Conservation (phyloP, 2,888 invertebrate species). For the Phymatocera aterrima region DNA sequence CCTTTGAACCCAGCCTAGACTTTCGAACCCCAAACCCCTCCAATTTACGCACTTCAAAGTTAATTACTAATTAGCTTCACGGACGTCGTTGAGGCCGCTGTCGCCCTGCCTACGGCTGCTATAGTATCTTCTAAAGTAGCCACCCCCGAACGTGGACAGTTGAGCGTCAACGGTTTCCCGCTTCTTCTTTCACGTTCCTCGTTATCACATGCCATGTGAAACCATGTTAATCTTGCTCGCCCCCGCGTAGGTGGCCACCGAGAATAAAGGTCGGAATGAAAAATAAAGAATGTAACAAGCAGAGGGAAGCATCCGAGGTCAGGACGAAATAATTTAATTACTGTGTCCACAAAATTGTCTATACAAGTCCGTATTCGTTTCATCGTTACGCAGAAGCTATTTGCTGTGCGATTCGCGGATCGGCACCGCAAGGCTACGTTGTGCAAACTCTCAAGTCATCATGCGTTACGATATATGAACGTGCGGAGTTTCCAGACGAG, state of each 20-base stretch:
- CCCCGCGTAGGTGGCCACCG: neutral
- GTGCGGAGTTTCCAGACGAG: neutral
- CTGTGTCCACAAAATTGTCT: no score
- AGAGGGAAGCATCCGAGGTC: no score
- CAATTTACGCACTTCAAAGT: constrained; percentile 34
- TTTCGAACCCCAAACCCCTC: neutral
- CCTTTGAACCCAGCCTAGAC: constrained; percentile 4
- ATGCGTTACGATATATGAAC: neutral
- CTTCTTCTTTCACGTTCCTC: neutral
- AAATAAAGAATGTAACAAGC: neutral
- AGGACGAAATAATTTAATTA: no score
- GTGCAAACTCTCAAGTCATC: neutral
- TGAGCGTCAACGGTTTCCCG: constrained; percentile 24
- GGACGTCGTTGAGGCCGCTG: constrained; percentile 26
- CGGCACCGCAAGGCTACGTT: no score
- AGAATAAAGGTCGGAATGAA: neutral
- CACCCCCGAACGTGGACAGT: no score
- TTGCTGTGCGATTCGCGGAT: no score
- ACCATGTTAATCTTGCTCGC: no score
- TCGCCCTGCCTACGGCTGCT: neutral
- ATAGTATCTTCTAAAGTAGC: neutral
- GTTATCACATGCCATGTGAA: no score
- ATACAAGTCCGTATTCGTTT: no score
- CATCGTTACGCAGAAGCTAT: no score
- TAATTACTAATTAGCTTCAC: constrained; percentile 37